Conservation (phyloP, 2,888 invertebrate species). For the Agrypnus murinus region DNA sequence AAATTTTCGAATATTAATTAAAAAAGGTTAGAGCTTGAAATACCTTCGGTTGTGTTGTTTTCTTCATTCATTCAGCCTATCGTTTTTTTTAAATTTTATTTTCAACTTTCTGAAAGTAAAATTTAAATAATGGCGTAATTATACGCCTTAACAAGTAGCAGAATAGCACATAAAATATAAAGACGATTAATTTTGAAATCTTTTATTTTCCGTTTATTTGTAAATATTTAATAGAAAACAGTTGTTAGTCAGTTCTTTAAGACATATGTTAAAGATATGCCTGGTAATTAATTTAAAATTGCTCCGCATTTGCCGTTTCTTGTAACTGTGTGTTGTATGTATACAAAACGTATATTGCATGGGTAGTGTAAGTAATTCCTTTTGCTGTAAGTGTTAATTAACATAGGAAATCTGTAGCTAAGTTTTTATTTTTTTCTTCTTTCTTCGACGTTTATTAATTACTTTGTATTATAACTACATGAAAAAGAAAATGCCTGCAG, state of each 20-base stretch:
- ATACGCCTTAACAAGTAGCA: constrained; percentile 7
- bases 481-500: constrained; percentile 26
- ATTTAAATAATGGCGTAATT: constrained; percentile 34
- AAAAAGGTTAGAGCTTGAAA: constrained; percentile 16
- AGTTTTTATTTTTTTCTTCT: constrained; percentile 23
- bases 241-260: not conserved
- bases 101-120: not conserved
- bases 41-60: constrained; percentile 3
- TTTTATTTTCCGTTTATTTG: constrained; percentile 29
- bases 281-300: constrained; percentile 15
- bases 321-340: constrained; percentile 3
- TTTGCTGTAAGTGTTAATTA: constrained; percentile 39
- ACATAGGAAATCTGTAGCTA: constrained; percentile 34
- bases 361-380: constrained; percentile 20
- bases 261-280: constrained; percentile 21
- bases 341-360: constrained; percentile 20
- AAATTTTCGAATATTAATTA: constrained; percentile 29
- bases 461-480: constrained; percentile 25
- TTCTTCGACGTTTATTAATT: constrained; percentile 38
- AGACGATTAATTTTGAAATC: constrained; percentile 16
- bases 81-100: no score
- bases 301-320: constrained; percentile 21
- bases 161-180: constrained; percentile 13
- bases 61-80: not conserved
- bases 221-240: constrained; percentile 14